These are phyloP conservation scores for Phrynocephalus versicolor DNA, from an alignment of 2,113 vertebrate genomes.

Conservation along the genomic window DNA sequence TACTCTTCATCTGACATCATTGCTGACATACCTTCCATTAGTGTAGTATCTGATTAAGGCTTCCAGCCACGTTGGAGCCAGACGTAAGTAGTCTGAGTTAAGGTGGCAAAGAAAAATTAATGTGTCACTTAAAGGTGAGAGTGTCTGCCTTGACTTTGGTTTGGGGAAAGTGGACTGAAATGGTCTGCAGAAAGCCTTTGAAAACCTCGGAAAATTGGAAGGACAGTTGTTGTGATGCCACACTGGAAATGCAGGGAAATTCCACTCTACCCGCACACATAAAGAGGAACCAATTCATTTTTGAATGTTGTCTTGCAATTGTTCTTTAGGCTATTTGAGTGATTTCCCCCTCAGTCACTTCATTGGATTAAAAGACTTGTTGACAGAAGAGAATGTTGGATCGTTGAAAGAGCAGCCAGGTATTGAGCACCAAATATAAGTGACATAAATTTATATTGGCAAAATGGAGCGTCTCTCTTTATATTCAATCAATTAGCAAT, in stretches of 20 bases:
- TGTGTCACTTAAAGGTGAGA: slow-evolving; percentile 72
- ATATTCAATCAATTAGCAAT: no score
- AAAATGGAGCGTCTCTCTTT: no score
- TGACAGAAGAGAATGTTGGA: no score
- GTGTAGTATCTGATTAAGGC: slow-evolving; percentile 77
- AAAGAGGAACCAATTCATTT: neutral
- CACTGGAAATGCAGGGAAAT: neutral
- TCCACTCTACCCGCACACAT: neutral
- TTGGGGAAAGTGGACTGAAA: slow-evolving; percentile 51
- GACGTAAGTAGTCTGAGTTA: slow-evolving; percentile 69
- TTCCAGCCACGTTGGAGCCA: slow-evolving; percentile 79
- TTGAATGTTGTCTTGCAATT: neutral
- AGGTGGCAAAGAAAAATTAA: slow-evolving; percentile 77
- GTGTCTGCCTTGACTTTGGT: slow-evolving; percentile 61
- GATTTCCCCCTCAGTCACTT: no score
- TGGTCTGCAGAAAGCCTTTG: slow-evolving; percentile 52
- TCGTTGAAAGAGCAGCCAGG: no score
- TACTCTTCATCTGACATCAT: slow-evolving; percentile 79
- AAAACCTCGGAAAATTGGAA: slow-evolving; percentile 51
- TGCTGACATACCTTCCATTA: slow-evolving; percentile 71
- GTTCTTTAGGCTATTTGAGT: neutral
- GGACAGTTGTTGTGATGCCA: slow-evolving; percentile 22
- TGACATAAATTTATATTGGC: no score
- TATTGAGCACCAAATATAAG: no score
- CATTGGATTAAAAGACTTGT: no score